Evolutionary conservation across 2,888 invertebrate genomes (phyloP).

Genomic region (Chironomus tentans): DNA sequence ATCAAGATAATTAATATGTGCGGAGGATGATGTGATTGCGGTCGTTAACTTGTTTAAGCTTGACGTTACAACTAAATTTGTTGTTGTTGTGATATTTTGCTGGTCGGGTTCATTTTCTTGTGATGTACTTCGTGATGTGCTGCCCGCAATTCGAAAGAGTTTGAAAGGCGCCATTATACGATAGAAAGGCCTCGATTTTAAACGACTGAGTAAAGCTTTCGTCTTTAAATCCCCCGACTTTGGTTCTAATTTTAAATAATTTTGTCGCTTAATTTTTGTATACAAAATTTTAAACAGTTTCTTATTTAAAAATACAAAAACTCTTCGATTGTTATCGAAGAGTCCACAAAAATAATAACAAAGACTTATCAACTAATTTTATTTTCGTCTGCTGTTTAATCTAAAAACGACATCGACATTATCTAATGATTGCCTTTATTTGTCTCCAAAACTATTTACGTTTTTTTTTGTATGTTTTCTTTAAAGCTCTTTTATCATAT

Average conservation of each 20-base stretch:
- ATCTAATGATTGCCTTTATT: not conserved
- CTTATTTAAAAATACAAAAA: not conserved
- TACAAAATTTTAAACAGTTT: not conserved
- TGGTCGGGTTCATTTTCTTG: slow-evolving; percentile 34
- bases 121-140: slow-evolving; percentile 41
- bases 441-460: not conserved
- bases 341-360: not conserved
- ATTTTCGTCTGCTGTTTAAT: not conserved
- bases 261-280: slow-evolving; percentile 12
- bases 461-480: not conserved
- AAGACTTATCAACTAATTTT: not conserved
- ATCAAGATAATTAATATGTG: slow-evolving; percentile 14
- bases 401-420: not conserved
- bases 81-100: slow-evolving; percentile 33
- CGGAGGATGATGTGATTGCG: slow-evolving; percentile 38
- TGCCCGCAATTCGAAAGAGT: slow-evolving; percentile 42
- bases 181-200: slow-evolving; percentile 17
- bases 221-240: slow-evolving; percentile 19
- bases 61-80: slow-evolving; percentile 38
- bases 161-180: slow-evolving; percentile 41
- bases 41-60: slow-evolving; percentile 34
- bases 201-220: not conserved
- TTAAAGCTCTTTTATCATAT: not conserved
- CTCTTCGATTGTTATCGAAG: not conserved
- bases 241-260: slow-evolving; percentile 17